These are phyloP conservation scores for Protodeltote pygarga DNA, from an alignment of 2,888 invertebrate species.

Conservation along the genomic window DNA sequence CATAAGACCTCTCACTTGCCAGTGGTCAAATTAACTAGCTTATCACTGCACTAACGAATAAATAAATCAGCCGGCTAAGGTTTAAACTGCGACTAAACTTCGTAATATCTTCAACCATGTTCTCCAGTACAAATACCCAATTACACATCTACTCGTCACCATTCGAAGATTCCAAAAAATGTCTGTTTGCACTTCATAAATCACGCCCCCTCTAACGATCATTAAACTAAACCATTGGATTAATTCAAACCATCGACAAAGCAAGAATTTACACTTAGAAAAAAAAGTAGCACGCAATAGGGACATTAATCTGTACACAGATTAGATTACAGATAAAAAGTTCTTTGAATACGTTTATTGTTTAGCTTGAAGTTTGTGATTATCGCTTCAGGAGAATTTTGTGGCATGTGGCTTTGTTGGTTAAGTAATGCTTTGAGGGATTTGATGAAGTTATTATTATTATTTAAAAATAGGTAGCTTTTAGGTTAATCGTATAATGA, in stretches of 20 bases:
- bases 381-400: conserved; percentile 10
- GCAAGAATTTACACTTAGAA: conserved; percentile 35
- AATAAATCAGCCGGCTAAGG: too few species aligned
- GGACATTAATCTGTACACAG: conserved; percentile 42
- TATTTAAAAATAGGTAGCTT: too few species aligned
- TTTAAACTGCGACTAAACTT: too few species aligned
- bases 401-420: background rate
- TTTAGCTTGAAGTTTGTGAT: conserved; percentile 17
- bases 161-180: conserved; percentile 31
- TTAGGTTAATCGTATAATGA: too few species aligned
- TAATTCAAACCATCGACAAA: conserved; percentile 32
- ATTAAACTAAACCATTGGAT: conserved; percentile 40
- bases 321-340: conserved; percentile 33
- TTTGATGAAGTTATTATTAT: too few species aligned
- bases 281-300: conserved; percentile 45
- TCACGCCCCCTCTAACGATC: conserved; percentile 50
- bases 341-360: conserved; percentile 30
- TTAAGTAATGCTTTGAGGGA: background rate
- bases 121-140: too few species aligned
- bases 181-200: conserved; percentile 50
- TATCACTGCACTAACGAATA: too few species aligned
- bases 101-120: too few species aligned
- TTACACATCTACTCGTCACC: conserved; percentile 27
- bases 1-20: too few species aligned
- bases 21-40: too few species aligned